These are phyloP conservation scores for Tiliqua scincoides DNA, from an alignment of 2,113 vertebrate species.

Conservation along the genomic window DNA sequence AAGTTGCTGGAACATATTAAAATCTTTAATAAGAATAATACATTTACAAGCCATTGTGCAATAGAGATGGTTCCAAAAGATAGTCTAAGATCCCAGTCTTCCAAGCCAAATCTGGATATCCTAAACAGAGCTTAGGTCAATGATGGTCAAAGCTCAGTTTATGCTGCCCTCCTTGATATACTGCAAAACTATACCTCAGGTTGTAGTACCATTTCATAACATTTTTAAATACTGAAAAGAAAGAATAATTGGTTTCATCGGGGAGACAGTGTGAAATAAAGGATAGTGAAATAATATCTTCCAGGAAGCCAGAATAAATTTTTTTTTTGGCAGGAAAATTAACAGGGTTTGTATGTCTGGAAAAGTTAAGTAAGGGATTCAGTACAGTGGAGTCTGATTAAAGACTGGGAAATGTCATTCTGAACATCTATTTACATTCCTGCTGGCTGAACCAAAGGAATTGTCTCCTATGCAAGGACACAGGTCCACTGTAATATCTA, in stretches of 20 bases:
- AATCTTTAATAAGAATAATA: neutral
- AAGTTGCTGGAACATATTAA: neutral
- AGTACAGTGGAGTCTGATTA: neutral
- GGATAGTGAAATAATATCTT: neutral
- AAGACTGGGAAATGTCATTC: slow-evolving; percentile 7
- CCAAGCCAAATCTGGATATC: neutral
- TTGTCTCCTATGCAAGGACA: neutral
- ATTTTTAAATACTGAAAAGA: neutral
- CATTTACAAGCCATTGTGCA: neutral
- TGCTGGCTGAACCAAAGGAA: slow-evolving; percentile 1
- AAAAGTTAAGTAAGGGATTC: slow-evolving; percentile 1
- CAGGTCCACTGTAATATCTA: neutral
- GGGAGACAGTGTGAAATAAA: neutral
- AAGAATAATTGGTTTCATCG: neutral
- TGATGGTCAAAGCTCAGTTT: neutral
- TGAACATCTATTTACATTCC: slow-evolving; percentile 6
- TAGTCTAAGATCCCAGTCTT: slow-evolving; percentile 24
- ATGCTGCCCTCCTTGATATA: neutral
- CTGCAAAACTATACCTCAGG: neutral
- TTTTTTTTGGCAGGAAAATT: slow-evolving; percentile 2
- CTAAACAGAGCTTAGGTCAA: slow-evolving; percentile 9
- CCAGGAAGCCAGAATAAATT: neutral
- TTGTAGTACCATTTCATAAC: neutral
- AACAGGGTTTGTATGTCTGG: neutral
- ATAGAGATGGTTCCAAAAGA: slow-evolving; percentile 4